Evolutionary conservation across 2,113 vertebrate genomes (phyloP).

Genomic region (Lycaon pictus): DNA sequence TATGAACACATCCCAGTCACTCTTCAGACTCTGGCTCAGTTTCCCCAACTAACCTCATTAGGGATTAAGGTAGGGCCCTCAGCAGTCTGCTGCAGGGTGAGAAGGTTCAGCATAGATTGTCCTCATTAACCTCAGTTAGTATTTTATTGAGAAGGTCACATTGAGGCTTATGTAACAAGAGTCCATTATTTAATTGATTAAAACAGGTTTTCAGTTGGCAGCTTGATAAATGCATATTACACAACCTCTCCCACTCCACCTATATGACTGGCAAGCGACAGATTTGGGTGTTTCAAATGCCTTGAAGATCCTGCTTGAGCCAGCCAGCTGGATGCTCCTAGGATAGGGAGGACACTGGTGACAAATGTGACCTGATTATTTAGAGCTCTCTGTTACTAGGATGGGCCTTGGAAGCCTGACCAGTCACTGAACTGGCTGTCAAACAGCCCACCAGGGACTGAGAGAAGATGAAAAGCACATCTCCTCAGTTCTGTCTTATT

Average conservation of each 20-base stretch:
- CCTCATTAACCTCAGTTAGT: conserved; percentile 37
- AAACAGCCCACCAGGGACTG: not conserved
- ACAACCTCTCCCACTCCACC: conserved; percentile 57
- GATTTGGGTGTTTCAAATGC: conserved; percentile 54
- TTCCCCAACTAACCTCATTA: not conserved
- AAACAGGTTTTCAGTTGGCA: conserved; percentile 55
- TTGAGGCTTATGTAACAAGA: not conserved
- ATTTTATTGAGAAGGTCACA: not conserved
- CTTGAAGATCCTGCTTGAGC: conserved; percentile 32
- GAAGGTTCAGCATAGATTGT: not conserved
- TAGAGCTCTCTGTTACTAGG: conserved; percentile 26
- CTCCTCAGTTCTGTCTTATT: not conserved
- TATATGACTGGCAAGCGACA: not conserved
- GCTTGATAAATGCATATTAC: not conserved
- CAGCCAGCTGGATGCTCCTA: not conserved
- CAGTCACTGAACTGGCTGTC: not conserved
- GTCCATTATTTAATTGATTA: conserved; percentile 4
- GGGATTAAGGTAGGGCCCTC: not conserved
- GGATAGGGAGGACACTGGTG: conserved; percentile 24
- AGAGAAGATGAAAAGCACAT: not conserved
- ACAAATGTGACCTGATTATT: conserved; percentile 61
- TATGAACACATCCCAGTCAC: not conserved
- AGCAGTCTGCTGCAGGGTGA: not conserved
- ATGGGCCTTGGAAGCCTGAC: conserved; percentile 5
- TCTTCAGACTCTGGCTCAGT: not conserved